phyloP scores from a whole-genome alignment of 2,797 vertebrate genomes.

The Streptopelia turtur region DNA sequence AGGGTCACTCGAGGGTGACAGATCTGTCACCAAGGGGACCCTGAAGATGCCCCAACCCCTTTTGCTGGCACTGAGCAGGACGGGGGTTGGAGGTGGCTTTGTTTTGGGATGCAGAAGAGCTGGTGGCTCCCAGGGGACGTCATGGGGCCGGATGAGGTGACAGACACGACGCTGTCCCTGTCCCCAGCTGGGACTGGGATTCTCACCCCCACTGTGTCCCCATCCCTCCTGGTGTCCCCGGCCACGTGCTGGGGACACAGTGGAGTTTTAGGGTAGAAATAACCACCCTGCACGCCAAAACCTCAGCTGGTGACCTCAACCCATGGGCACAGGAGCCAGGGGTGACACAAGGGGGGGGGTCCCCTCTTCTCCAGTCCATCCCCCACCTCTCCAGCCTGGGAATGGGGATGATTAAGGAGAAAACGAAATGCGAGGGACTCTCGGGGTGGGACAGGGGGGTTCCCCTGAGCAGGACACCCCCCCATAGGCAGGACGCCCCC shows the following conservation, averaged over 20 bases:
- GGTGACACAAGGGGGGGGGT: background rate
- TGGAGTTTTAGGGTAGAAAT: background rate
- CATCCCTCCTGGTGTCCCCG: background rate
- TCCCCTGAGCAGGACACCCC: background rate
- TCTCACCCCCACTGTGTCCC: background rate
- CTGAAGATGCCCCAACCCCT: too few relatives aligned
- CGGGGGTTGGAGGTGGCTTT: background rate
- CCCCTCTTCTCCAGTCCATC: background rate
- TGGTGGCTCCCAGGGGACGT: background rate
- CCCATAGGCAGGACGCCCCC: background rate
- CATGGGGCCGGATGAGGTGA: rapidly evolving
- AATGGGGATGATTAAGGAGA: background rate
- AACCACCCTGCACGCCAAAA: background rate
- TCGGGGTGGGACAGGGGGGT: background rate
- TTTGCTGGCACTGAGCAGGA: too few relatives aligned
- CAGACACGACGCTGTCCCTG: background rate
- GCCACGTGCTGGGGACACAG: background rate
- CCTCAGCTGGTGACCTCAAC: background rate
- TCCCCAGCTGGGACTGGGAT: too few relatives aligned
- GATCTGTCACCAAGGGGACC: background rate
- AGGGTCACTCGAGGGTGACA: too few relatives aligned
- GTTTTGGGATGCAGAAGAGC: background rate
- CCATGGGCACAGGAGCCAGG: background rate
- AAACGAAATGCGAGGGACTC: background rate
- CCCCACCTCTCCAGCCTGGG: background rate